phyloP scores from a whole-genome alignment of 2,113 vertebrate genomes.

The Plestiodon gilberti region DNA sequence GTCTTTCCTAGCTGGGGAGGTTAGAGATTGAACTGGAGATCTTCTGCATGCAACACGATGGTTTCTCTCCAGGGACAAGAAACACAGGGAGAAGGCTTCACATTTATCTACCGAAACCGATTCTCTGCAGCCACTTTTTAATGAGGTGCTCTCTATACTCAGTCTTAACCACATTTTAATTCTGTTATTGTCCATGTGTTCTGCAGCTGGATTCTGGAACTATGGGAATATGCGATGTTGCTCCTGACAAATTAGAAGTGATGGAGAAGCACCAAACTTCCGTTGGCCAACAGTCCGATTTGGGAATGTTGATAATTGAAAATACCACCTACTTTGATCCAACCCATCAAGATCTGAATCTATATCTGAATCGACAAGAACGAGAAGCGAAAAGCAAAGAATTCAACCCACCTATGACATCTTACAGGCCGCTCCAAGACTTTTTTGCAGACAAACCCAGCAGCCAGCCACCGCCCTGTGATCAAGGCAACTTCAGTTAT shows the following conservation, averaged over 20 bases:
- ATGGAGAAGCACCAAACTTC: conserved; percentile 39
- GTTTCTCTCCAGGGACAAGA: too few relatives aligned
- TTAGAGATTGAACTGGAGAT: too few relatives aligned
- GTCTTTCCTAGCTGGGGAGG: too few relatives aligned
- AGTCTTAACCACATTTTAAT: neutral
- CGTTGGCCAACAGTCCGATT: too few relatives aligned
- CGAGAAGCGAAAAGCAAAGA: neutral
- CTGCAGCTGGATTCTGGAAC: conserved; percentile 58
- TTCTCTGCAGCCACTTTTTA: too few relatives aligned
- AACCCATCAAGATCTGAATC: neutral
- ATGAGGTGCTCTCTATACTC: neutral
- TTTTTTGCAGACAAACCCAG: conserved; percentile 22
- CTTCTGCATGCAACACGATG: too few relatives aligned
- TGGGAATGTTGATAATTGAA: neutral
- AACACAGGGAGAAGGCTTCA: too few relatives aligned
- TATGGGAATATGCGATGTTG: conserved; percentile 60
- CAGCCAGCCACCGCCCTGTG: conserved; percentile 28
- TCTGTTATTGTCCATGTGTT: neutral
- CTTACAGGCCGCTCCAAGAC: conserved; percentile 55
- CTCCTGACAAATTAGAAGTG: conserved; percentile 63
- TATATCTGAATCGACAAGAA: neutral
- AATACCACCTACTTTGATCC: neutral
- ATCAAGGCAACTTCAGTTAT: conserved; percentile 43
- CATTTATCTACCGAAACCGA: too few relatives aligned
- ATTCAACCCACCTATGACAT: too few relatives aligned